A percentile compares a stretch with the other conserved stretches of the same genome.
phyloP scores from a whole-genome alignment of 2,797 vertebrate species.

The Pangasius larnaudii region DNA sequence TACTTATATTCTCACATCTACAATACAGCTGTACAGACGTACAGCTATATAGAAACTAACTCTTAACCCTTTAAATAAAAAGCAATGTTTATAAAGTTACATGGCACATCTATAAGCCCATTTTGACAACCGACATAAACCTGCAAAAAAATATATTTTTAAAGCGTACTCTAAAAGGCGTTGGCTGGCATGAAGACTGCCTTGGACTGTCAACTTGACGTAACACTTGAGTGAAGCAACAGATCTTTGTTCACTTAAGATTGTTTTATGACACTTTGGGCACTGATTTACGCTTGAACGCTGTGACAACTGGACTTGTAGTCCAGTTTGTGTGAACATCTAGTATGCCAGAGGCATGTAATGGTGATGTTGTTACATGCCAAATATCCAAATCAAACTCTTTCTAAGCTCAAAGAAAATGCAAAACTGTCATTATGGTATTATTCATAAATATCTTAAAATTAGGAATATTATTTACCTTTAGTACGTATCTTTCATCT shows the following conservation, averaged over 20 bases:
- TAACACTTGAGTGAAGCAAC: background rate
- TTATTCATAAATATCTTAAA: background rate
- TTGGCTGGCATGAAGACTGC: background rate
- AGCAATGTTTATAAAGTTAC: background rate
- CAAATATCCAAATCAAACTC: slow-evolving; percentile 8
- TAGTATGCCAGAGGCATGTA: background rate
- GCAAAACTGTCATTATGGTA: too few relatives aligned
- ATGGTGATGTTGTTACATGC: background rate
- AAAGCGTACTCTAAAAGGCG: background rate
- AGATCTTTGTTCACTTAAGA: background rate
- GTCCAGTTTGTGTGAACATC: background rate
- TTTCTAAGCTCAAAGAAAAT: background rate
- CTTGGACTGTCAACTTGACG: background rate
- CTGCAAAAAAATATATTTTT: background rate
- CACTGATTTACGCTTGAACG: background rate
- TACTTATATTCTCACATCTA: background rate
- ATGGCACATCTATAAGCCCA: background rate
- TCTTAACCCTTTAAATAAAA: background rate
- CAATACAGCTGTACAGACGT: background rate
- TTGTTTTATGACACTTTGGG: slow-evolving; percentile 14
- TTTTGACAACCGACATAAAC: background rate
- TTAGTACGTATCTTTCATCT: background rate
- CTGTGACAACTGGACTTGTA: background rate
- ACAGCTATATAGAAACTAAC: slow-evolving; percentile 5
- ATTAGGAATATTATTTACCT: background rate